Base-by-base conservation (phyloP, 2,113 vertebrate species). In the Oenanthe melanoleuca region DNA sequence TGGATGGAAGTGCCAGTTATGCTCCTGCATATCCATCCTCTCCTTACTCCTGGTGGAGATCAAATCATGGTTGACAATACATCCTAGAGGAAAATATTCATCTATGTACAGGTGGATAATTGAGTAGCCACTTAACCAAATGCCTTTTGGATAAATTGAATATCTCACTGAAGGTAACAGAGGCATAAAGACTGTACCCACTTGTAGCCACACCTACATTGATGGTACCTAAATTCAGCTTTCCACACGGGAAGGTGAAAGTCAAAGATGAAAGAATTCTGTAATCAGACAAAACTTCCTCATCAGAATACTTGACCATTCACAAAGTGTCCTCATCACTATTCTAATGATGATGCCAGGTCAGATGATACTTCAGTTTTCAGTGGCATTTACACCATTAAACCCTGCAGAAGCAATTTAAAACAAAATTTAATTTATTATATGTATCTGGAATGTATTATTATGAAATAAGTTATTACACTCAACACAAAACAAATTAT, bases 151-250 rank as follows among this genome's bases (percentile, higher is more conserved):
- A n/a, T 37, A 53, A 34, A 63, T 1, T 37, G 16, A 67, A 8
- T 3, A 4, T 3, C 26, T 80, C 81, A 34, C n/a, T 26, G 19
- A 22, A 11, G 16, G 7, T 16, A 72, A 16, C 1, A 8, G 15
- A 80, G 34, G 4, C 18, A 33, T 44, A 57, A 63, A 34, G 24
- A 15, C 15, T 37, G 7, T 9, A n/a, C 16, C 13, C 18, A 11
- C 15, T 25, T 71, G 26, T 14, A 59, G 13, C 22, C 52, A 56
- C 0, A 1, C 9, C 34, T 38, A 19, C 18, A 18, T 1, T 59
- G 11, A 44, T n/a, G 12, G 42, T 14, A 50, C 16, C 16, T 29
- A 71, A 67, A 80, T 84, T 47, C 26, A 42, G 0, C 10, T 84
- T 78, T 64, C 12, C 20, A 28, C 7, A 25, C 37, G 3, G 45